Percentiles rank a stretch among this genome's conserved stretches.
Conservation (phyloP, 2,797 vertebrate species). For the Ctenosaura bakeri region DNA sequence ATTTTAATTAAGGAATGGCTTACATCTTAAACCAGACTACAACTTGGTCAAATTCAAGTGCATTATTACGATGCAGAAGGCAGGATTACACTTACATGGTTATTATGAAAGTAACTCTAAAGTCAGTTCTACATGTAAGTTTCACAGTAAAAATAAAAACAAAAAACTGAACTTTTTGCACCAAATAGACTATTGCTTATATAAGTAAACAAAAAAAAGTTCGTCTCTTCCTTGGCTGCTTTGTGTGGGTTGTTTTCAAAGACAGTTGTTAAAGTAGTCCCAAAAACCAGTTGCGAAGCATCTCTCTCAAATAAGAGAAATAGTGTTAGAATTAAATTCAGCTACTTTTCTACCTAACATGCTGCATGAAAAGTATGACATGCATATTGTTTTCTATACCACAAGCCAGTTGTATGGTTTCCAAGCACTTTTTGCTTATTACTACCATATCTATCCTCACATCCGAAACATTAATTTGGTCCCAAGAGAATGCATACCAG, state of each 20-base stretch:
- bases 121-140: neutral
- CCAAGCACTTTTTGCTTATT: neutral
- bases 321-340: neutral
- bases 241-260: neutral
- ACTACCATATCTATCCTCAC: no score
- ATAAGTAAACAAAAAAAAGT: neutral
- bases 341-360: neutral
- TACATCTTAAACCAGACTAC: slow-evolving; percentile 51
- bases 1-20: slow-evolving; percentile 19
- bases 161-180: slow-evolving; percentile 41
- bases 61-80: neutral
- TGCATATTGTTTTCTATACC: neutral
- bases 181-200: slow-evolving; percentile 18
- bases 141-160: slow-evolving; percentile 8
- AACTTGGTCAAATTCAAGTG: slow-evolving; percentile 27
- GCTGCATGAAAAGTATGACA: neutral
- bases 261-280: neutral
- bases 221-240: neutral
- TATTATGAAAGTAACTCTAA: slow-evolving; percentile 30
- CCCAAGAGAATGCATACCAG: neutral
- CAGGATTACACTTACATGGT: slow-evolving; percentile 25
- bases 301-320: neutral
- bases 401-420: neutral
- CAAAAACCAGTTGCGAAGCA: neutral
- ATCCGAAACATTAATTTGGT: neutral